Evolutionary conservation across 2,888 invertebrate genomes (phyloP).

Genomic region (Sicus ferrugineus): DNA sequence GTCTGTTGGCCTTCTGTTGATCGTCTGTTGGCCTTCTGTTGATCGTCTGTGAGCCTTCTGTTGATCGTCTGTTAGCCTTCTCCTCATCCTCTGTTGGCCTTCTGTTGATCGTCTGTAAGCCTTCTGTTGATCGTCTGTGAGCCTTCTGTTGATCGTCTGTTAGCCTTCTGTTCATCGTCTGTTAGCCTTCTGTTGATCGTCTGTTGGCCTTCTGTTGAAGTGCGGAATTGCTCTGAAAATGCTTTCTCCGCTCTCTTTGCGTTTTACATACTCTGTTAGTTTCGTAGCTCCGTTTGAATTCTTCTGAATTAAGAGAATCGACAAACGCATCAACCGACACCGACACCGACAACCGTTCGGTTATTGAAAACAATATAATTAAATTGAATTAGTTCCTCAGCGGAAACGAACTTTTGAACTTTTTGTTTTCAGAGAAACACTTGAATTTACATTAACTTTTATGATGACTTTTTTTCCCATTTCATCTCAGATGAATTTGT

Average conservation of each 20-base stretch:
- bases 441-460: background rate
- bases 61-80: background rate
- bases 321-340: no score
- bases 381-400: slow-evolving; percentile 14
- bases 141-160: background rate
- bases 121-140: background rate
- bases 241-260: background rate
- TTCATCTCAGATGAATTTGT: background rate
- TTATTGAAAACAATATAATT: background rate
- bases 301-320: no score
- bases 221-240: no score
- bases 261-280: no score
- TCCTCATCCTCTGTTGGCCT: background rate
- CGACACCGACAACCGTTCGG: background rate
- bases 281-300: no score
- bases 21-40: no score
- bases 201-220: background rate
- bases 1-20: no score
- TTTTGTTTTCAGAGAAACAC: slow-evolving; percentile 19
- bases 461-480: no score
- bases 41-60: no score
- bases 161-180: background rate
- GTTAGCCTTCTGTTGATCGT: background rate
- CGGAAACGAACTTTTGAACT: slow-evolving; percentile 31
- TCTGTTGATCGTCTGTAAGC: background rate